Percentiles rank a stretch among this genome's conserved stretches.
These are phyloP conservation scores for Lysiphlebus fabarum DNA, from an alignment of 1,140 invertebrate genomes.

Conservation along the genomic window DNA sequence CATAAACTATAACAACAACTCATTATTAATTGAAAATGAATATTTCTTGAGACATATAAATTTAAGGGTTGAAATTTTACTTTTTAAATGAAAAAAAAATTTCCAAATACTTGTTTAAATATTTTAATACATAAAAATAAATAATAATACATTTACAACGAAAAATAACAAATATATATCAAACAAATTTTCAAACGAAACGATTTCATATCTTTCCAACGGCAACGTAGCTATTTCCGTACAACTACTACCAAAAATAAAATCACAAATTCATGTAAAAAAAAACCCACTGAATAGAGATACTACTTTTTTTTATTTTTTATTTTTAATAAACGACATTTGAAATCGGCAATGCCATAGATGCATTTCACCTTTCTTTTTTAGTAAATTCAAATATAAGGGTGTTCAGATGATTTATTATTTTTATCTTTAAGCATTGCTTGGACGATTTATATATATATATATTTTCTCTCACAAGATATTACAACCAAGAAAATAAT, in stretches of 20 bases:
- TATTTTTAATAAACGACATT: slow-evolving; percentile 11
- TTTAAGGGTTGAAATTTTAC: too few relatives aligned
- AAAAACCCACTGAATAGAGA: not conserved
- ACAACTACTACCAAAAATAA: slow-evolving; percentile 32
- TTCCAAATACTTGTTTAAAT: too few relatives aligned
- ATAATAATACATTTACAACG: too few relatives aligned
- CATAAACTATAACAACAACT: slow-evolving; percentile 46
- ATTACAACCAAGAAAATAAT: too few relatives aligned
- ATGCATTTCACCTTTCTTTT: not conserved
- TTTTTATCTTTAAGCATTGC: slow-evolving; percentile 42
- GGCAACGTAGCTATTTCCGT: slow-evolving; percentile 43
- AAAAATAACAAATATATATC: too few relatives aligned
- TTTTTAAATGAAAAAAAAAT: too few relatives aligned
- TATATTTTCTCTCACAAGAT: slow-evolving; percentile 10
- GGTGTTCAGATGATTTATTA: slow-evolving; percentile 47
- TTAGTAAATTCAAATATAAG: slow-evolving; percentile 19
- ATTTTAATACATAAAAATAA: too few relatives aligned
- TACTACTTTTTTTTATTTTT: not conserved
- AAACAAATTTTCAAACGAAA: not conserved
- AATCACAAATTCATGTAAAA: not conserved
- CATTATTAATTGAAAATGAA: slow-evolving; percentile 47
- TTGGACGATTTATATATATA: slow-evolving; percentile 28
- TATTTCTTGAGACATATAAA: slow-evolving; percentile 26
- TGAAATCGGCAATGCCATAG: slow-evolving; percentile 41
- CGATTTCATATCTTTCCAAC: slow-evolving; percentile 23